Conservation (phyloP, 2,888 invertebrate genomes). For the Ptilodon capucinus region DNA sequence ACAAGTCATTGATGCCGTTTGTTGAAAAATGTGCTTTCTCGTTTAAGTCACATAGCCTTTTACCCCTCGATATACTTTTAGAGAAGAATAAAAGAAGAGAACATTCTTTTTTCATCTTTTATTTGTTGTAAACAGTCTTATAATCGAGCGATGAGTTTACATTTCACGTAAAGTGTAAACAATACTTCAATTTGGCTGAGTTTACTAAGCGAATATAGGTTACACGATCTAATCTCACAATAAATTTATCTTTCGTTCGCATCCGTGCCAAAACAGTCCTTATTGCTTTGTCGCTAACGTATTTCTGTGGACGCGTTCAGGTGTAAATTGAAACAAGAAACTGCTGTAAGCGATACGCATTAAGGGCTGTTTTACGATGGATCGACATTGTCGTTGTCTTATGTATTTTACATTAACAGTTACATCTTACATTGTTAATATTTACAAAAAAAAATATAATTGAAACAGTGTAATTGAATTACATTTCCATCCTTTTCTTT, state of each 20-base stretch:
- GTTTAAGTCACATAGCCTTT: no score
- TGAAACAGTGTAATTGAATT: slow-evolving; percentile 71
- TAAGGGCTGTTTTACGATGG: slow-evolving; percentile 18
- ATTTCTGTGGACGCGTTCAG: neutral
- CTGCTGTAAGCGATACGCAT: neutral
- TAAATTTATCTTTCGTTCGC: slow-evolving; percentile 30
- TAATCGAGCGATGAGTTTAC: slow-evolving; percentile 75
- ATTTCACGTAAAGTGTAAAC: slow-evolving; percentile 60
- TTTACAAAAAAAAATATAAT: slow-evolving; percentile 67
- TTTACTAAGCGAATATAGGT: slow-evolving; percentile 69
- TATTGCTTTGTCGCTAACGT: neutral
- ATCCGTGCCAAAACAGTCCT: neutral
- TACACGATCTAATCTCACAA: slow-evolving; percentile 61
- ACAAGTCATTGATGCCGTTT: no score
- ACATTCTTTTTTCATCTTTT: slow-evolving; percentile 44
- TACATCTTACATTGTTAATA: slow-evolving; percentile 55
- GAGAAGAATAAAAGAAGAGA: slow-evolving; percentile 1
- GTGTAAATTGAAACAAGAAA: neutral
- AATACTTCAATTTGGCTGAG: slow-evolving; percentile 73
- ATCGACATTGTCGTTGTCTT: slow-evolving; percentile 50
- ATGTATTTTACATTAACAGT: slow-evolving; percentile 47
- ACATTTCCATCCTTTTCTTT: slow-evolving; percentile 40
- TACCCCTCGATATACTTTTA: no score
- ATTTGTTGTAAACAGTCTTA: slow-evolving; percentile 80
- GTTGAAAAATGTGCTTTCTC: no score